Evolutionary conservation across 2,797 vertebrate genomes (phyloP).

Genomic region (Diplodus puntazzo): DNA sequence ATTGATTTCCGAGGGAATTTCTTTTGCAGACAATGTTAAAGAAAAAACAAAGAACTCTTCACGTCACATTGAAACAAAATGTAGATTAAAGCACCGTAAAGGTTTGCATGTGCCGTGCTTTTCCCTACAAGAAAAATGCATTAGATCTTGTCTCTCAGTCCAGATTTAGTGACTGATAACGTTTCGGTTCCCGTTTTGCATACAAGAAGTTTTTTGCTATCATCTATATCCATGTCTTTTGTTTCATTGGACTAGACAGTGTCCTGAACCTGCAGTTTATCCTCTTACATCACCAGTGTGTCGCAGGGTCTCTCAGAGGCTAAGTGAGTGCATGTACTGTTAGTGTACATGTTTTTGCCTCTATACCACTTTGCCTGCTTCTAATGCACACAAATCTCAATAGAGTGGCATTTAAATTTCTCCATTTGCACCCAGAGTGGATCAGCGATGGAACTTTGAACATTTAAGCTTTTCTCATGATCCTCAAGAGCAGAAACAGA

Average conservation of each 20-base stretch:
- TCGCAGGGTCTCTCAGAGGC: conserved; percentile 17
- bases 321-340: conserved; percentile 27
- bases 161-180: neutral
- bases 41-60: no score
- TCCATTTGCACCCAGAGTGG: neutral
- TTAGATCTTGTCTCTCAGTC: neutral
- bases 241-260: conserved; percentile 53
- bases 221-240: conserved; percentile 28
- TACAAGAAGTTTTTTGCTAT: neutral
- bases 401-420: conserved; percentile 25
- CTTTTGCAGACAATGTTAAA: neutral
- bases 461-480: neutral
- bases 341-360: neutral
- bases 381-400: neutral
- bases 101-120: neutral
- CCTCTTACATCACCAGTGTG: conserved; percentile 67
- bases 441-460: conserved; percentile 12
- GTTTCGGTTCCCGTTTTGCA: neutral
- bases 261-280: conserved; percentile 60
- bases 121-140: neutral
- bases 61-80: neutral
- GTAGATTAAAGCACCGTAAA: no score
- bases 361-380: neutral
- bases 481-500: neutral
- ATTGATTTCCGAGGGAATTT: neutral